Evolutionary conservation across 2,888 invertebrate genomes (phyloP).

Genomic region (Eugnorisma glareosa): DNA sequence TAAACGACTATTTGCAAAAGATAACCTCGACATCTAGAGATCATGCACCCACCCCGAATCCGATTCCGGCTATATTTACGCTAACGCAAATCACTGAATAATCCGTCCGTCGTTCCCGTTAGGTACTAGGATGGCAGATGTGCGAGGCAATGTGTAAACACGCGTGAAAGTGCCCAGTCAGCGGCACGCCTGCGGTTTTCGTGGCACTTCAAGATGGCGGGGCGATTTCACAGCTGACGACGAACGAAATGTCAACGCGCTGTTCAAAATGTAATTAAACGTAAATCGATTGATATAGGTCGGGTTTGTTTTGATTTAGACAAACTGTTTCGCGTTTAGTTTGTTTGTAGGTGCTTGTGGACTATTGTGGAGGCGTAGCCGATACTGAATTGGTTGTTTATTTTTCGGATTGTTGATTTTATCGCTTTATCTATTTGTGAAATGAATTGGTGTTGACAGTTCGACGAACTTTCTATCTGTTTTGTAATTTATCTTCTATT

Average conservation of each 20-base stretch:
- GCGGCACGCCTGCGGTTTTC: conserved; percentile 72
- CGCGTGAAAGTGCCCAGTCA: conserved; percentile 71
- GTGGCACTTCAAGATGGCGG: conserved; percentile 73
- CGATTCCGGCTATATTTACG: conserved; percentile 31
- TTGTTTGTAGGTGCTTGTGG: conserved; percentile 38
- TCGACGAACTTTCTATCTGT: background rate
- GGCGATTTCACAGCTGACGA: conserved; percentile 71
- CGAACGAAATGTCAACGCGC: conserved; percentile 68
- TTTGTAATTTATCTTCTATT: background rate
- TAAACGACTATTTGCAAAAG: background rate
- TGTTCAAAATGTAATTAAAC: conserved; percentile 63
- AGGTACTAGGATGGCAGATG: conserved; percentile 60
- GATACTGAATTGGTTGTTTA: conserved; percentile 43
- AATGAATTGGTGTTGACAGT: background rate
- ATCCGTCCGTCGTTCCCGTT: conserved; percentile 42
- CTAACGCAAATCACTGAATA: conserved; percentile 51
- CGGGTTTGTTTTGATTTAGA: conserved; percentile 60
- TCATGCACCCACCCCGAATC: conserved; percentile 16
- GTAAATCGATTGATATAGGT: conserved; percentile 60
- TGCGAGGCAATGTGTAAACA: conserved; percentile 67
- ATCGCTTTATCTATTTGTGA: conserved; percentile 3
- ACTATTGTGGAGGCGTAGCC: conserved; percentile 5
- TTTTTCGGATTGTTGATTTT: conserved; percentile 24
- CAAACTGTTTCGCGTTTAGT: conserved; percentile 50
- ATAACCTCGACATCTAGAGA: background rate